Conservation (phyloP, 2,888 invertebrate genomes). For the Sycophila texana region DNA sequence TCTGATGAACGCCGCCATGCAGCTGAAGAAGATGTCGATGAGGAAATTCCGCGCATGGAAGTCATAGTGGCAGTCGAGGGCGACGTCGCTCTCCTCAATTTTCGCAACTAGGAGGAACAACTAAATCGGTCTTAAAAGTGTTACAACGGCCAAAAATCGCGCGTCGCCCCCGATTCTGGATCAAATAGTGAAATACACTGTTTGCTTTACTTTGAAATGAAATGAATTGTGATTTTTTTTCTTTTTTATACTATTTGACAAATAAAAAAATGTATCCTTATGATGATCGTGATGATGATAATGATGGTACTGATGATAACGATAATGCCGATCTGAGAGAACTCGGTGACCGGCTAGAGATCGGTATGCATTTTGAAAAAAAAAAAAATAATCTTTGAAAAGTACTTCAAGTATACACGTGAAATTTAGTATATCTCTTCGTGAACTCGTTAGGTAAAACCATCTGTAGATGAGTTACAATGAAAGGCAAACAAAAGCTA, state of each 20-base stretch:
- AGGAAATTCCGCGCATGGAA: conserved; percentile 88
- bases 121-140: conserved; percentile 31
- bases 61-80: conserved; percentile 79
- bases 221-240: conserved; percentile 49
- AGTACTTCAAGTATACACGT: conserved; percentile 11
- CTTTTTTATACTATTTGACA: conserved; percentile 42
- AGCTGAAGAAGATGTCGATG: conserved; percentile 87
- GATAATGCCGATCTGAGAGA: conserved; percentile 7
- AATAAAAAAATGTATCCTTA: conserved; percentile 26
- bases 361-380: conserved; percentile 16
- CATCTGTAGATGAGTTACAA: conserved; percentile 20
- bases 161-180: conserved; percentile 47
- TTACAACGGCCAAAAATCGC: conserved; percentile 30
- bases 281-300: conserved; percentile 6
- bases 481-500: conserved; percentile 13
- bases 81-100: conserved; percentile 70
- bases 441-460: conserved; percentile 23
- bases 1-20: conserved; percentile 84
- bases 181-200: conserved; percentile 13
- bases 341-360: conserved; percentile 19
- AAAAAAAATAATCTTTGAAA: conserved; percentile 27
- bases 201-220: conserved; percentile 12
- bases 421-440: conserved; percentile 25
- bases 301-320: neutral
- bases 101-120: conserved; percentile 65